Evolutionary conservation across 2,797 vertebrate species (phyloP), one percentile per base, ranked within the genome.

Genomic region (Amniataba percoides): DNA sequence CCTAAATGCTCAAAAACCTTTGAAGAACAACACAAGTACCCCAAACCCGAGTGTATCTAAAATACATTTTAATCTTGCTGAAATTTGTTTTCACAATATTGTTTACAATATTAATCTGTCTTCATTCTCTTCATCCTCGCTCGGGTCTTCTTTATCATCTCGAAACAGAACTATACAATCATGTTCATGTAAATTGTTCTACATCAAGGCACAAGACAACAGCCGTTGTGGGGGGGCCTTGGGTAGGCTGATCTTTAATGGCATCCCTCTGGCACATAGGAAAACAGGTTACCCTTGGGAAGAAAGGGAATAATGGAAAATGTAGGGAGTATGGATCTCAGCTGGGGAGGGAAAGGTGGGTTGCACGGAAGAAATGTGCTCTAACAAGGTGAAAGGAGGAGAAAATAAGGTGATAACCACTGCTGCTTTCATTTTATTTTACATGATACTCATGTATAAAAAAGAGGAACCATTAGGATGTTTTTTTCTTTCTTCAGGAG

Each of bases 61-160:
- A 97, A 98, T 97, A 98, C 95, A 95, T 96, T 97, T 96, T 97
- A 98, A 97, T 97, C 91, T 96, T 96, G 94, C 92, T 82, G 94
- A 96, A 96, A 96, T 96, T 95, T 91, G 89, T 94, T 94, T 94
- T 95, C 96, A 97, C 95, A 96, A 96, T 93, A 95, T 90, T 93
- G 87, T 93, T 93, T 89, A 92, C 92, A 93, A 91, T 90, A 89
- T 91, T 86, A 87, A 89, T 91, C 63, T 81, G 71, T 92, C 78
- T 70, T 87, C 83, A 1, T 64, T 89, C 69, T 90, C 92, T 85
- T 80, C 84, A 12, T 88, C 87, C 85, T 83, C 66, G 55, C 80
- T 83, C 74, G 53, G 76, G 61, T 91, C 85, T 84, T 87, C 86
- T 72, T 87, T 61, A 70, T 70, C 72, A 57, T 89, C 88, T 94